phyloP scores from a whole-genome alignment of 2,888 invertebrate genomes.

The Cheilosia urbana region DNA sequence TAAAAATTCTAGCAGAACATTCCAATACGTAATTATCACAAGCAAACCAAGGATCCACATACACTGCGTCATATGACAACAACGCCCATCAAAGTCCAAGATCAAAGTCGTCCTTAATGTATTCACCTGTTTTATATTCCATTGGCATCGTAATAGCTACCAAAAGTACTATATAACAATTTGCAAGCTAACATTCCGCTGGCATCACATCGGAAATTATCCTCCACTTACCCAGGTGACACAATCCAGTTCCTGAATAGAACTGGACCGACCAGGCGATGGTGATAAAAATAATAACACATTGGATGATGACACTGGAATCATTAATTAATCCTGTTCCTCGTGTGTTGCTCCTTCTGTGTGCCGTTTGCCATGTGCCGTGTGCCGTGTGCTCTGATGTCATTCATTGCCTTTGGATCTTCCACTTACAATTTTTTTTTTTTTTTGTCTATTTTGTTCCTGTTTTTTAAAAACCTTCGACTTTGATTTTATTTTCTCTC shows the following conservation, averaged over 20 bases:
- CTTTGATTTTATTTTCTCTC: conserved; percentile 7
- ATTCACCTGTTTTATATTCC: conserved; percentile 28
- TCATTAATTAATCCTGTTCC: conserved; percentile 74
- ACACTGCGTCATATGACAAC: no score
- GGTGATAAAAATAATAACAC: conserved; percentile 74
- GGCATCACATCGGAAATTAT: conserved; percentile 49
- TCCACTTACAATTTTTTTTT: conserved; percentile 9
- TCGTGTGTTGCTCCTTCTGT: conserved; percentile 53
- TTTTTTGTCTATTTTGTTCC: conserved; percentile 25
- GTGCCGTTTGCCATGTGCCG: neutral
- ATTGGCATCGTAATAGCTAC: conserved; percentile 29
- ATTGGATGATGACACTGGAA: conserved; percentile 74
- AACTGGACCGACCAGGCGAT: conserved; percentile 58
- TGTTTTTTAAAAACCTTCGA: conserved; percentile 34
- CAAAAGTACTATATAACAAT: conserved; percentile 58
- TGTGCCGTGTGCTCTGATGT: conserved; percentile 53
- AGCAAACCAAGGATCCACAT: no score
- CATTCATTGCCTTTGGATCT: conserved; percentile 33
- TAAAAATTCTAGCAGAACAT: no score
- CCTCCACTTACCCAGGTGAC: conserved; percentile 68
- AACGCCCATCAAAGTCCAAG: neutral
- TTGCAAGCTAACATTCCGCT: conserved; percentile 49
- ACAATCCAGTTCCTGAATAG: conserved; percentile 69
- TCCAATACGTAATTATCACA: no score
- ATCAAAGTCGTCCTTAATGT: neutral